Evolutionary conservation across 2,888 invertebrate genomes (phyloP).

Genomic region (Melipona beecheii): DNA sequence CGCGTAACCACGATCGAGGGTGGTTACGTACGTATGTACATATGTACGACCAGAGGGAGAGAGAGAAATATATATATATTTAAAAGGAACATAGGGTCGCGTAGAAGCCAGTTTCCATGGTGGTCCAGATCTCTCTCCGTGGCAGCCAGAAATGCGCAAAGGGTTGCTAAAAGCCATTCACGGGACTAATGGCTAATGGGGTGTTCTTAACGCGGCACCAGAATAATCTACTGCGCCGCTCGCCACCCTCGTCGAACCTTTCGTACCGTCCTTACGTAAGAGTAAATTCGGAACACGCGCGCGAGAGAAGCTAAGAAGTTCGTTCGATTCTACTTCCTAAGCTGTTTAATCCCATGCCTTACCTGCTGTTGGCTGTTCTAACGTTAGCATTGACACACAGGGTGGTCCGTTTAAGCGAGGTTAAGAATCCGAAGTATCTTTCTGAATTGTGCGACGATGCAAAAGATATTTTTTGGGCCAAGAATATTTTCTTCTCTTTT

Average conservation of each 20-base stretch:
- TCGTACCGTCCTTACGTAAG: slow-evolving; percentile 28
- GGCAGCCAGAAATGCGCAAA: slow-evolving; percentile 69
- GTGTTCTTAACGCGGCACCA: slow-evolving; percentile 60
- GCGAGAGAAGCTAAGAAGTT: not conserved
- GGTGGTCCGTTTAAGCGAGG: no score
- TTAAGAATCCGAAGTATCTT: no score
- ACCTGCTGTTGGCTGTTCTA: no score
- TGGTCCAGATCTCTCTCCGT: slow-evolving; percentile 64
- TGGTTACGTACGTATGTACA: not conserved
- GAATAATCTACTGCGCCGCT: slow-evolving; percentile 51
- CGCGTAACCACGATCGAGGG: not conserved
- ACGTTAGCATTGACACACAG: no score
- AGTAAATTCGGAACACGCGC: not conserved
- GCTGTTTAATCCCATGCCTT: no score
- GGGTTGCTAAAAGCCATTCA: slow-evolving; percentile 78
- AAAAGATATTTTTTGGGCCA: no score
- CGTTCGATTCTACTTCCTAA: not conserved
- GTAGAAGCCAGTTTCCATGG: slow-evolving; percentile 65
- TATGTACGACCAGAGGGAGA: not conserved
- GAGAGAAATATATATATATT: slow-evolving; percentile 47
- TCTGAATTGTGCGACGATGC: no score
- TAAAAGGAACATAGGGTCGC: slow-evolving; percentile 54
- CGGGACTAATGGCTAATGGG: slow-evolving; percentile 72
- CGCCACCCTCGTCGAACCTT: slow-evolving; percentile 37
- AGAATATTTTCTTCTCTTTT: no score